Percentiles rank a stretch among this genome's conserved stretches.
Conservation (phyloP, 2,113 vertebrate genomes). For the Tretioscincus oriximinensis region DNA sequence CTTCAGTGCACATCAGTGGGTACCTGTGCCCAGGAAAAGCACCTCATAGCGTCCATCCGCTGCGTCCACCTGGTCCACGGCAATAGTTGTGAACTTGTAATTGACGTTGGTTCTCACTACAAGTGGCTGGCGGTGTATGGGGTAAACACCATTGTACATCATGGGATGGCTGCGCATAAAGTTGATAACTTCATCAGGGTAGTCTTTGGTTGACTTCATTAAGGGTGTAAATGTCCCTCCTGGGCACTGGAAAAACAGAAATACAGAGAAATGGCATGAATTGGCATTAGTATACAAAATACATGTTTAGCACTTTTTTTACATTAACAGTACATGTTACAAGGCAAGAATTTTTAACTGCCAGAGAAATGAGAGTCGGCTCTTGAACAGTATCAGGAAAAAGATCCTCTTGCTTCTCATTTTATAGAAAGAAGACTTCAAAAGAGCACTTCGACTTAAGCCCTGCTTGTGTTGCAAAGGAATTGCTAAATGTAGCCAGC, state of each 20-base stretch:
- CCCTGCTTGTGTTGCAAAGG: neutral
- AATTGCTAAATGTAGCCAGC: neutral
- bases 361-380: neutral
- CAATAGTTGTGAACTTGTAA: slow-evolving; percentile 96
- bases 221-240: slow-evolving; percentile 97
- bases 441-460: neutral
- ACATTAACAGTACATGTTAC: neutral
- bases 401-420: neutral
- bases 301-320: neutral
- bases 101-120: slow-evolving; percentile 93
- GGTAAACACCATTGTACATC: slow-evolving; percentile 94
- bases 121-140: slow-evolving; percentile 92
- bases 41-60: slow-evolving; percentile 98
- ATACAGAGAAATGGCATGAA: slow-evolving; percentile 4
- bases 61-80: slow-evolving; percentile 96
- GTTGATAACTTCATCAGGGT: slow-evolving; percentile 97
- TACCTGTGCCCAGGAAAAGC: slow-evolving; percentile 99
- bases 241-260: slow-evolving; percentile 80
- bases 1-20: slow-evolving; percentile 71
- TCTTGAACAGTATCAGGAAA: neutral
- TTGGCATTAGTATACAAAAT: rapidly evolving
- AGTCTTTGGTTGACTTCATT: slow-evolving; percentile 99
- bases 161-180: slow-evolving; percentile 97
- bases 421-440: neutral
- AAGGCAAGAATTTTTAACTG: neutral